Evolutionary conservation across 2,113 vertebrate species (phyloP), one percentile per base, ranked within the genome.

Genomic region (Columba livia): DNA sequence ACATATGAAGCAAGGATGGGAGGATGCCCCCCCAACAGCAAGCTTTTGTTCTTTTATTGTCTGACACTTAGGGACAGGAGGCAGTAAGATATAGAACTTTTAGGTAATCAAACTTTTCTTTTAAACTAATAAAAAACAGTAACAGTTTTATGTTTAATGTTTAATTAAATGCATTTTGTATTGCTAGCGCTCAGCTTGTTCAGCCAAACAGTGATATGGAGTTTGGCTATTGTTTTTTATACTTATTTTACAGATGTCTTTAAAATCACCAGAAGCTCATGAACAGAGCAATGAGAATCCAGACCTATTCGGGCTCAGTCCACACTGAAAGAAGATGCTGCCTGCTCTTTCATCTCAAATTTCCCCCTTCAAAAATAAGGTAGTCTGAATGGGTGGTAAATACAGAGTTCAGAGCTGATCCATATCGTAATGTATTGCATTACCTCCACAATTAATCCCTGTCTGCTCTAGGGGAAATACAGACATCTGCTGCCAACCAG

Each of bases 1-100:
- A 11, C 29, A 6, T 1, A 11, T 4, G 1, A 57, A 23, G 53
- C 8, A 12, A 34, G 28, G 42, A 3, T 14, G 5, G 11, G 31
- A 12, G 36, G 8, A 19, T 16, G 6, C 32, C 19, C 17, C 66
- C 64, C 31, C 57, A 31, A 2, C 10, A 70, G 3, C 6, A 3
- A 9, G 8, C 26, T 19, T 66, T 0, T 8, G 44, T 12, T 15
- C 47, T 40, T 23, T 3, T 8, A 25, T 3, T 48, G 38, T 47
- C 44, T 11, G 28, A 36, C 65, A 18, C 36, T 47, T 12, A 56
- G 31, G 21, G 71, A 34, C 32, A 15, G 57, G 13, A 66, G 67
- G n/a, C 54, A 25, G 18, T 16, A n/a, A 65, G 17, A 47, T 9
- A 51, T 4, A 40, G 44, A 67, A 16, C 24, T 36, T 51, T 65